Evolutionary conservation across 2,888 invertebrate species (phyloP), one percentile per base, ranked within the genome.

Genomic region (Nemurella pictetii): DNA sequence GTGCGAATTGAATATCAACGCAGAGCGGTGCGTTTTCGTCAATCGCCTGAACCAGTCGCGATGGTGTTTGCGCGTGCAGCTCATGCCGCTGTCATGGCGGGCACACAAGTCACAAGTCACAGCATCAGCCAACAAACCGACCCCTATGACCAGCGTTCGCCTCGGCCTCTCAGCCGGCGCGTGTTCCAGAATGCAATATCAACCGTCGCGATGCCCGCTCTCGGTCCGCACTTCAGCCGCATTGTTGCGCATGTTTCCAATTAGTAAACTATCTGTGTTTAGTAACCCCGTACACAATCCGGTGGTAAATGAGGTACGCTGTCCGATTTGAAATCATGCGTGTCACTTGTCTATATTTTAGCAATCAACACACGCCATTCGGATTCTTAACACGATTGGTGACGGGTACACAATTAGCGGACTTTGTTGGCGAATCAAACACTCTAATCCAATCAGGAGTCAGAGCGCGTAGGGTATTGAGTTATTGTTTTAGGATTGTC

Each of bases 231-330:
- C 55, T 55, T 20, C 55, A 20, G 1, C 55, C 55, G 26, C 75
- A 75, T 75, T 27, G 75, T 75, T 75, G 75, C 75, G 75, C 28
- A 26, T 75, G 0, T 26, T 25, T 75, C 28, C 75, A 75, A 75
- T 75, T 75, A 75, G 75, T 75, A 75, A 26, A 75, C 75, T 75
- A 75, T 75, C 75, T 28, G 28, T 26, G 75, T 75, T 75, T 5
- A 55, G 55, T 55, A 12, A 75, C 1, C 75, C 75, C 26, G 15
- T 28, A 75, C n/a, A 55, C 55, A 55, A 55, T 55, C 75, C 26
- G 26, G 27, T 25, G 15, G 26, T 75, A 75, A 25, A 28, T 55
- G 75, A 75, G 26, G 28, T 75, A 27, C 75, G 28, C 75, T 27
- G 75, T 75, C 75, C 75, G 15, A 75, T 75, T 75, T 5, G 25